Evolutionary conservation across 1,140 invertebrate species (phyloP).

Genomic region (Oryzaephilus surinamensis): DNA sequence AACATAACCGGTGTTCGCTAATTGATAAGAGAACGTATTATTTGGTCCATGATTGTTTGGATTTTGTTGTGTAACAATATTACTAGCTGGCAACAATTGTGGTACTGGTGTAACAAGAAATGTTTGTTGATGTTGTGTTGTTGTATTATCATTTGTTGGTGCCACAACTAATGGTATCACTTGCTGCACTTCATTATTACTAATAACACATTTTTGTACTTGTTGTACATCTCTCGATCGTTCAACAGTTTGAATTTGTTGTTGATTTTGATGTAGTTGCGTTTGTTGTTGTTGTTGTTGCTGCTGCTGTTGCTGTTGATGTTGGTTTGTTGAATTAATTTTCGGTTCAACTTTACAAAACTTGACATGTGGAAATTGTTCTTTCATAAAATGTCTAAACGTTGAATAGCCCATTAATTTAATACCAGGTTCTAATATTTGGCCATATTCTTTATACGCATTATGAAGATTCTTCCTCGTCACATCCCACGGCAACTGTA

Average conservation of each 20-base stretch:
- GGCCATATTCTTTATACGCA: slow-evolving; percentile 60
- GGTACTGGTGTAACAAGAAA: slow-evolving; percentile 51
- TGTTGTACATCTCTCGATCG: slow-evolving; percentile 40
- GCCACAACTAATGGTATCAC: slow-evolving; percentile 50
- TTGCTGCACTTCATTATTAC: slow-evolving; percentile 40
- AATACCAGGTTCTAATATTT: slow-evolving; percentile 50
- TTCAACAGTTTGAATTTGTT: slow-evolving; percentile 39
- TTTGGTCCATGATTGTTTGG: slow-evolving; percentile 23
- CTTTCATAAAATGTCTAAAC: slow-evolving; percentile 69
- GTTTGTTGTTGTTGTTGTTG: slow-evolving; percentile 39
- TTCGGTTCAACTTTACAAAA: slow-evolving; percentile 56
- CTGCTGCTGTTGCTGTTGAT: slow-evolving; percentile 39
- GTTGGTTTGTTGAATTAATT: slow-evolving; percentile 38
- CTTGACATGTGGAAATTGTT: slow-evolving; percentile 66
- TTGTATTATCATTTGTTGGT: slow-evolving; percentile 29
- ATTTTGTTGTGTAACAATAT: slow-evolving; percentile 31
- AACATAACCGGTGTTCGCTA: slow-evolving; percentile 34
- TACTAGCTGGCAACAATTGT: slow-evolving; percentile 39
- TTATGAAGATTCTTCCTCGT: slow-evolving; percentile 63
- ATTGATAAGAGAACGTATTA: slow-evolving; percentile 34
- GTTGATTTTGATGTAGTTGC: slow-evolving; percentile 39
- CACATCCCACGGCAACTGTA: slow-evolving; percentile 56
- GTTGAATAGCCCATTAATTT: slow-evolving; percentile 71
- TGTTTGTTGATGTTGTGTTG: slow-evolving; percentile 36
- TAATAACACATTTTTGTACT: slow-evolving; percentile 42